A percentile compares a stretch with the other conserved stretches of the same genome.
phyloP scores from a whole-genome alignment of 2,888 invertebrate genomes.

The Pteria penguin region DNA sequence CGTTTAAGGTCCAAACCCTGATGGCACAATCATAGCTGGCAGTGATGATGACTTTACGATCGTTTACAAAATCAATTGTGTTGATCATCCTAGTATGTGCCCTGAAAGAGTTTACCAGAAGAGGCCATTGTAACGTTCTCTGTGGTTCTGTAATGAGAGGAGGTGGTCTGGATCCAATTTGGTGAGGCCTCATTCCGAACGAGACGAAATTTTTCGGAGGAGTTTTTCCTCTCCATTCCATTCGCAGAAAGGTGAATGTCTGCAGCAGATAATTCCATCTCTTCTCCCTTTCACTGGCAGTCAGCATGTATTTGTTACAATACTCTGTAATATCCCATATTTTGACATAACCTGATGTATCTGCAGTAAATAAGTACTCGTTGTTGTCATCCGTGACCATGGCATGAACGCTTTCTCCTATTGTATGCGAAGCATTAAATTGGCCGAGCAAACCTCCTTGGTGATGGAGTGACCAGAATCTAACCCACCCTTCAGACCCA shows the following conservation, averaged over 20 bases:
- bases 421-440: slow-evolving; percentile 86
- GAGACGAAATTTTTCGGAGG: slow-evolving; percentile 46
- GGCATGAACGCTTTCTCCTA: slow-evolving; percentile 83
- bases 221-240: slow-evolving; percentile 45
- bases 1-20: slow-evolving; percentile 72
- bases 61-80: slow-evolving; percentile 85
- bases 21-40: slow-evolving; percentile 86
- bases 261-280: slow-evolving; percentile 50
- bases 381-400: slow-evolving; percentile 87
- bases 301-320: slow-evolving; percentile 81
- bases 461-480: slow-evolving; percentile 90
- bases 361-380: slow-evolving; percentile 83
- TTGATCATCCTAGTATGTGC: slow-evolving; percentile 87
- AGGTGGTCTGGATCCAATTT: slow-evolving; percentile 53
- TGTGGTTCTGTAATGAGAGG: slow-evolving; percentile 61
- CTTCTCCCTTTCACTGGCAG: slow-evolving; percentile 35
- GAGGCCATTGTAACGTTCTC: slow-evolving; percentile 63
- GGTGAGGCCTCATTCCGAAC: slow-evolving; percentile 12
- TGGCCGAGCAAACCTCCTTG: slow-evolving; percentile 86
- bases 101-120: slow-evolving; percentile 77
- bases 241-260: slow-evolving; percentile 62
- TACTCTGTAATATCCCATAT: slow-evolving; percentile 89
- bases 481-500: slow-evolving; percentile 87
- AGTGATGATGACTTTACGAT: slow-evolving; percentile 85
- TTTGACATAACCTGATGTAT: slow-evolving; percentile 88